Evolutionary conservation across 1,140 invertebrate species (phyloP).

Genomic region (Ips typographus): DNA sequence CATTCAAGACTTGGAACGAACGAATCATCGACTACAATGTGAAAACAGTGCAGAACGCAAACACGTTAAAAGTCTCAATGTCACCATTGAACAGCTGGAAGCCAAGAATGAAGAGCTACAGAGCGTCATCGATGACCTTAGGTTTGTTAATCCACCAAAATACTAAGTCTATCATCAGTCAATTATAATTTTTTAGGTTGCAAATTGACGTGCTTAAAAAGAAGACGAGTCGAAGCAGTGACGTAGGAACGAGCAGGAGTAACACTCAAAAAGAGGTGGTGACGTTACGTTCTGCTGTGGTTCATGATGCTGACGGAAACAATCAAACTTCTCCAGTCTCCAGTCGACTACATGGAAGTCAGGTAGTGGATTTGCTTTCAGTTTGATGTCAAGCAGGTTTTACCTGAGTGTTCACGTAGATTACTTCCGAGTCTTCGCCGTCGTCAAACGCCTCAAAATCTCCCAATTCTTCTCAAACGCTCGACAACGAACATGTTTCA

Average conservation of each 20-base stretch:
- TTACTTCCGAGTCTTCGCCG: too few species aligned
- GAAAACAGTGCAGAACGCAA: constrained; percentile 86
- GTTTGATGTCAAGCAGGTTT: too few species aligned
- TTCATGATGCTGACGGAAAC: too few species aligned
- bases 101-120: constrained; percentile 79
- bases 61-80: constrained; percentile 76
- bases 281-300: constrained; percentile 9
- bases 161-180: constrained; percentile 22
- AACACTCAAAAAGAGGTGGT: constrained; percentile 18
- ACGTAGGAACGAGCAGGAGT: constrained; percentile 24
- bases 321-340: too few species aligned
- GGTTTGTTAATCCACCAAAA: constrained; percentile 27
- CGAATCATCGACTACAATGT: constrained; percentile 78
- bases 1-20: constrained; percentile 86
- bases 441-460: too few species aligned
- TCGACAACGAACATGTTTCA: background rate
- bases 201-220: constrained; percentile 32
- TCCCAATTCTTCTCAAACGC: too few species aligned
- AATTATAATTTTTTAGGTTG: constrained; percentile 19
- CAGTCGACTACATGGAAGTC: too few species aligned
- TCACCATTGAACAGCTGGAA: constrained; percentile 76
- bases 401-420: too few species aligned
- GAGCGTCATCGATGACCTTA: constrained; percentile 72
- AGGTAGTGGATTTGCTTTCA: too few species aligned
- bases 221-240: constrained; percentile 21